These are phyloP conservation scores for Sebastes dallii DNA, from an alignment of 2,797 vertebrate species.

Conservation along the genomic window DNA sequence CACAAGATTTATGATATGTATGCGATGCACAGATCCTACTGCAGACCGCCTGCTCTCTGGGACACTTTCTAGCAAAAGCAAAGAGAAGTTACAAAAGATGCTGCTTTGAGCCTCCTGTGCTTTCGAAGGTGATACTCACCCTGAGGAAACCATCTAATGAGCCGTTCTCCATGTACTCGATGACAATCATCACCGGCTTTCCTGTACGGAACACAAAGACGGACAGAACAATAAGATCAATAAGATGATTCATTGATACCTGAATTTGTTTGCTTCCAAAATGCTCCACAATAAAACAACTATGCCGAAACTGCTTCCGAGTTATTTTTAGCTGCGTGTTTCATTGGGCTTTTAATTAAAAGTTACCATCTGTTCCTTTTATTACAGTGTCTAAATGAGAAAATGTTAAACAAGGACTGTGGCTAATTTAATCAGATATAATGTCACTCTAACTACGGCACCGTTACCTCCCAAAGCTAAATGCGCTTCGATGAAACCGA, in stretches of 20 bases:
- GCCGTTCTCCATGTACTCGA: conserved; percentile 99
- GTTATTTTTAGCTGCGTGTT: conserved; percentile 69
- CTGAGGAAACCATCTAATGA: conserved; percentile 98
- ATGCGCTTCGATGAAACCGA: neutral
- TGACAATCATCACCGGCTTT: conserved; percentile 99
- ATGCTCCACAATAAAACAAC: conserved; percentile 36
- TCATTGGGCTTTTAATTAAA: conserved; percentile 74
- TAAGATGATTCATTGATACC: conserved; percentile 50
- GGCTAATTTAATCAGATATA: conserved; percentile 60
- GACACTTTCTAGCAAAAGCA: conserved; percentile 26
- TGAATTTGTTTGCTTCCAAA: conserved; percentile 48
- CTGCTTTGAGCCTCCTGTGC: conserved; percentile 26
- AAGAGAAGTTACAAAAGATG: conserved; percentile 48
- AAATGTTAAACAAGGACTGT: conserved; percentile 57
- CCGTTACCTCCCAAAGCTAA: conserved; percentile 27
- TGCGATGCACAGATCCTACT: conserved; percentile 42
- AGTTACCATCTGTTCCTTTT: conserved; percentile 75
- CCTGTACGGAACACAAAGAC: conserved; percentile 74
- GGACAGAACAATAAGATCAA: conserved; percentile 2
- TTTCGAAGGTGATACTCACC: conserved; percentile 82
- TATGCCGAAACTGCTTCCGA: conserved; percentile 5
- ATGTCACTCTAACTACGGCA: conserved; percentile 27
- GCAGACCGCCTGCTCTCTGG: conserved; percentile 50
- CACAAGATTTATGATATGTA: conserved; percentile 64
- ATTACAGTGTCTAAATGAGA: conserved; percentile 65